Base-by-base conservation (phyloP, 2,113 vertebrate genomes). In the Pogonocichla stellata region DNA sequence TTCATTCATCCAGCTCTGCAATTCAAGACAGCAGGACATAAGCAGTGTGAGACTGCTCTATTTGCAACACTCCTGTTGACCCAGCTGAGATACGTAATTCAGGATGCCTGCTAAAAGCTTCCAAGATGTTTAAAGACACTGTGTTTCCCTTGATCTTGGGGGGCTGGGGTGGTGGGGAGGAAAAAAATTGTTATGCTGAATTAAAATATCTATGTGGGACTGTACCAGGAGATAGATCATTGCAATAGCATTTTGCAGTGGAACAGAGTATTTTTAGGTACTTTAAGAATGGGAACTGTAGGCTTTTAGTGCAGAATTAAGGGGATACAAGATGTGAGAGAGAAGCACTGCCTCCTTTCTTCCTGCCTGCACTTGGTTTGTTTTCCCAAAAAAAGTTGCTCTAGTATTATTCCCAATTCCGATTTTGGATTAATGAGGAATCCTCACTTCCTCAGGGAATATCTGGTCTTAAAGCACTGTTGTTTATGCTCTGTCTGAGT, bases 81-180 rank as follows among this genome's bases (percentile, higher is more conserved):
- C n/a, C 34, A 85, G 66, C 17, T 36, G 70, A 0, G 2, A n/a
- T 33, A 45, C 36, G 47, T 34, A 85, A 80, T 77, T 79, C 66
- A 34, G 36, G 82, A 75, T 26, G 12, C 29, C 23, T 74, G 45
- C n/a, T 82, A 61, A 19, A 56, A 65, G 13, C 17, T 75, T 91
- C 53, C 29, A 34, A 45, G 36, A 64, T 8, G 0, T 57, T 90
- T 92, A 43, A 75, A 82, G 40, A n/a, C 12, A 31, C 11, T 8
- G 5, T 38, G 14, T 11, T 87, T 71, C 31, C 50, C 48, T 58
- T 74, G 24, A 74, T 58, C 25, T 62, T 66, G 40, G 7, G 1
- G 0, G 2, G 0, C 24, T 50, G 48, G 24, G 24, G 48, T 25
- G 15, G 26, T 2, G 4, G 5, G 0, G 4, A 47, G 2, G 3